These are phyloP conservation scores for Cephus pygmeus DNA, from an alignment of 2,888 invertebrate species.

Conservation along the genomic window DNA sequence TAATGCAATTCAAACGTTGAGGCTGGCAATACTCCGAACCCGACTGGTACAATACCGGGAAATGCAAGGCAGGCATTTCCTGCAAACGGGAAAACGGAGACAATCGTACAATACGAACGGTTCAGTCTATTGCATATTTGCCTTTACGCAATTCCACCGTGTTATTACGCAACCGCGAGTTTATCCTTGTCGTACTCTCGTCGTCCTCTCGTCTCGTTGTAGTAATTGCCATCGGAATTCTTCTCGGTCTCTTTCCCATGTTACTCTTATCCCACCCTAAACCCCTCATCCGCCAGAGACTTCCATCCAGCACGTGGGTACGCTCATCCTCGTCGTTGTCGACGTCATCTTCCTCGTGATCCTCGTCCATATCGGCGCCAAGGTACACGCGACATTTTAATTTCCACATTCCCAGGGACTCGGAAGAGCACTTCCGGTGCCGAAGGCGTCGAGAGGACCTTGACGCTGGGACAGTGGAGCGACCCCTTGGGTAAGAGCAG, in stretches of 20 bases:
- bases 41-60: slow-evolving; percentile 55
- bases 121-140: slow-evolving; percentile 58
- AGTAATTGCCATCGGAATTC: background rate
- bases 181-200: background rate
- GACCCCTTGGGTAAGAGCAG: background rate
- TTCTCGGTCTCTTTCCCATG: background rate
- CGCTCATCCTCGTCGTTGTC: background rate
- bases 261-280: background rate
- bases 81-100: slow-evolving; percentile 51
- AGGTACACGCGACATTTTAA: background rate
- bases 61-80: slow-evolving; percentile 61
- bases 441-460: background rate
- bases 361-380: background rate
- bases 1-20: slow-evolving; percentile 62
- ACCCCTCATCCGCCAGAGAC: background rate
- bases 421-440: background rate
- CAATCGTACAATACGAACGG: slow-evolving; percentile 52
- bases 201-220: background rate
- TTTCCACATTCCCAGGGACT: background rate
- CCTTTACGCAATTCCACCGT: slow-evolving; percentile 55
- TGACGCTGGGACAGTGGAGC: background rate
- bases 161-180: slow-evolving; percentile 51
- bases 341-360: background rate
- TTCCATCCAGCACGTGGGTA: background rate
- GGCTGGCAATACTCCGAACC: slow-evolving; percentile 58